These are phyloP conservation scores for Recurvirostra avosetta DNA, from an alignment of 2,113 vertebrate genomes.

Conservation along the genomic window DNA sequence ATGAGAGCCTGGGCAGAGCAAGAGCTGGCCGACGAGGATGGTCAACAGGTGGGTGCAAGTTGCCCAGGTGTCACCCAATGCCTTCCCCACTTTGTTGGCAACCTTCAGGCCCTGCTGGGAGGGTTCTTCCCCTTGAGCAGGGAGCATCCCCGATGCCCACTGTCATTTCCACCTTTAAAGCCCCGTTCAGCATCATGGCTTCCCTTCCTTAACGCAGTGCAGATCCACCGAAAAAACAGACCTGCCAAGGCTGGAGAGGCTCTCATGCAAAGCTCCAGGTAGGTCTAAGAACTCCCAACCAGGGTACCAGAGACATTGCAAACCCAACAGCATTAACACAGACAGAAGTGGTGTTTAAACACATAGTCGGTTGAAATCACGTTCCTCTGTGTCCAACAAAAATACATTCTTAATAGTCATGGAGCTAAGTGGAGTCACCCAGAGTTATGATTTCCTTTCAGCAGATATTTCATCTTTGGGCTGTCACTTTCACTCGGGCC, in stretches of 20 bases:
- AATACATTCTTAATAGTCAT: constrained; percentile 36
- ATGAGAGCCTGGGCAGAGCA: background rate
- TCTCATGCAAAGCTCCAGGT: background rate
- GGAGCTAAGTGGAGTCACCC: constrained; percentile 64
- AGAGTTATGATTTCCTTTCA: constrained; percentile 68
- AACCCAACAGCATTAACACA: background rate
- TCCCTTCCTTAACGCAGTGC: background rate
- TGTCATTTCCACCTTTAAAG: background rate
- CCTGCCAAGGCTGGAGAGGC: background rate
- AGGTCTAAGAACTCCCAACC: background rate
- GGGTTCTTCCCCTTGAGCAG: background rate
- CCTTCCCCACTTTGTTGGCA: rapidly evolving
- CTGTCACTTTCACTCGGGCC: constrained; percentile 74
- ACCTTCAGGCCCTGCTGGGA: background rate
- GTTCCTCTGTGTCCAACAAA: background rate
- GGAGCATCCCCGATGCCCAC: background rate
- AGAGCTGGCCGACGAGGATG: background rate
- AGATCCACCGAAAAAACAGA: background rate
- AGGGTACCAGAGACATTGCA: background rate
- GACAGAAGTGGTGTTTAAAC: background rate
- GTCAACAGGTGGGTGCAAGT: background rate
- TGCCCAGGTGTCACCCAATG: background rate
- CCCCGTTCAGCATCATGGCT: background rate
- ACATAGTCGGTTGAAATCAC: background rate
- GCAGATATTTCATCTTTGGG: constrained; percentile 65